phyloP scores from a whole-genome alignment of 1,140 invertebrate species.

The Drosophila neocordata region DNA sequence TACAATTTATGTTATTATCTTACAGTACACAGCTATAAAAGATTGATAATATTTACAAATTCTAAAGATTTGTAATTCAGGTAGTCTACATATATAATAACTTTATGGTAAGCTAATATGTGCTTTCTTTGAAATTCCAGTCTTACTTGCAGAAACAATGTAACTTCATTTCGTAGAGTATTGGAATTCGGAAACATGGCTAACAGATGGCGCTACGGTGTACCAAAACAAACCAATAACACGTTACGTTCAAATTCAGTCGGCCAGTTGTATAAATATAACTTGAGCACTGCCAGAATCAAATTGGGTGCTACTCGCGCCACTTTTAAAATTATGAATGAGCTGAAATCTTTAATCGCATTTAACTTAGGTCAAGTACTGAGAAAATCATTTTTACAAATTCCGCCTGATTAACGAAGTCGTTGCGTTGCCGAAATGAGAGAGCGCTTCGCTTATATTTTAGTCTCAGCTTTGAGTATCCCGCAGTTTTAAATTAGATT shows the following conservation, averaged over 20 bases:
- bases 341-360: constrained; percentile 23
- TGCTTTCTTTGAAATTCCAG: too few species aligned
- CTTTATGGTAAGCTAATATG: too few species aligned
- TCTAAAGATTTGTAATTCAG: too few species aligned
- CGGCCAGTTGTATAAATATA: neutral
- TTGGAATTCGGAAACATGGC: too few species aligned
- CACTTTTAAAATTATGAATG: constrained; percentile 25
- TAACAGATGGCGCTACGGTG: too few species aligned
- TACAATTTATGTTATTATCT: too few species aligned
- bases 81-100: too few species aligned
- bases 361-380: constrained; percentile 58
- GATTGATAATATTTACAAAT: too few species aligned
- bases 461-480: constrained; percentile 15
- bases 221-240: too few species aligned
- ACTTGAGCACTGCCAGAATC: neutral
- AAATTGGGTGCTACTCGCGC: neutral
- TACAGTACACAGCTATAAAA: too few species aligned
- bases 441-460: constrained; percentile 8
- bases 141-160: too few species aligned
- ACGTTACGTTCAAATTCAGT: neutral
- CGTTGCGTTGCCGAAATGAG: neutral
- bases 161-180: too few species aligned
- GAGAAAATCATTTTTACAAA: constrained; percentile 11
- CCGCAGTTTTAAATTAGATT: constrained; percentile 46
- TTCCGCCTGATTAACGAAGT: constrained; percentile 7